Evolutionary conservation across 2,888 invertebrate genomes (phyloP).

Genomic region (Philereme vetulata): DNA sequence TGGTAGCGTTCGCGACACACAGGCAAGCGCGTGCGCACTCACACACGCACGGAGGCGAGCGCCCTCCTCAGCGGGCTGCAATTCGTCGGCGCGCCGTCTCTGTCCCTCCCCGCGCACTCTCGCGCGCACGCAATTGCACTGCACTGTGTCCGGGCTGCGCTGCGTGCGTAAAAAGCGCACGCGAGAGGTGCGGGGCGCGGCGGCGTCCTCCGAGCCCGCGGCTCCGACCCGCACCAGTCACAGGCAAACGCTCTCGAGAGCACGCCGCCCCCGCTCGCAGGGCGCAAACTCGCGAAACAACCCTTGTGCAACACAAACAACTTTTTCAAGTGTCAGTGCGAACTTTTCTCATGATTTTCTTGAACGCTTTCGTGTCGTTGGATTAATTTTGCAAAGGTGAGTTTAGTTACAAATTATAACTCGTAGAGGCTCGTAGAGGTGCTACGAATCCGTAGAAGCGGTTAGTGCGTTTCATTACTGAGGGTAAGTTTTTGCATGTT

Average conservation of each 20-base stretch:
- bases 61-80: slow-evolving; percentile 80
- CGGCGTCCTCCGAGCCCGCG: slow-evolving; percentile 54
- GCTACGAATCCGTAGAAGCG: slow-evolving; percentile 56
- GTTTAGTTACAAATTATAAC: slow-evolving; percentile 29
- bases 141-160: slow-evolving; percentile 72
- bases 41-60: slow-evolving; percentile 68
- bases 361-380: slow-evolving; percentile 39
- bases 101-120: slow-evolving; percentile 57
- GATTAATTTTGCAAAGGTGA: slow-evolving; percentile 38
- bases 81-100: slow-evolving; percentile 70
- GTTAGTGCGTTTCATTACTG: slow-evolving; percentile 31
- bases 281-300: slow-evolving; percentile 68
- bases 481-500: slow-evolving; percentile 31
- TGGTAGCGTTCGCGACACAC: slow-evolving; percentile 57
- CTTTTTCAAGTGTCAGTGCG: slow-evolving; percentile 72
- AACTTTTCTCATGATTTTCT: slow-evolving; percentile 55
- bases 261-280: slow-evolving; percentile 76
- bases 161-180: slow-evolving; percentile 83
- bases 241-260: slow-evolving; percentile 76
- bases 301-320: slow-evolving; percentile 63
- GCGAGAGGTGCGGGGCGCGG: slow-evolving; percentile 71
- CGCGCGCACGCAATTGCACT: slow-evolving; percentile 81
- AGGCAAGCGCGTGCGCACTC: slow-evolving; percentile 68
- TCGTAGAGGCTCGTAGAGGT: slow-evolving; percentile 43
- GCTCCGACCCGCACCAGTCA: slow-evolving; percentile 63